Conservation (phyloP, 2,113 vertebrate species). For the Xyrauchen texanus region DNA sequence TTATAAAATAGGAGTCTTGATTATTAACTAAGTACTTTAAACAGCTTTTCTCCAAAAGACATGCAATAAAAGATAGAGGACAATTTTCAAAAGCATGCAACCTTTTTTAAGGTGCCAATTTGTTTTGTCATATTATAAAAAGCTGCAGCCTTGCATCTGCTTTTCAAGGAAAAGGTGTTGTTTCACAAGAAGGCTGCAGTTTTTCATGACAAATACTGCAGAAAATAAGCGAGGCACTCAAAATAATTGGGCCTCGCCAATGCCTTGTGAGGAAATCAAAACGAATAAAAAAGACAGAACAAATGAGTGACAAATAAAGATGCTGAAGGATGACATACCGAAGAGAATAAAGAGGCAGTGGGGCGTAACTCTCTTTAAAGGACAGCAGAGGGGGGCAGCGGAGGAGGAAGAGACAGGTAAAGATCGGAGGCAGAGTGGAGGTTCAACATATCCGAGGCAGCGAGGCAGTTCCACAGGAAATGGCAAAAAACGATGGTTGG, state of each 20-base stretch:
- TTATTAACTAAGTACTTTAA: slow-evolving; percentile 69
- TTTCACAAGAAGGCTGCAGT: slow-evolving; percentile 60
- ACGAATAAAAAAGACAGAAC: slow-evolving; percentile 58
- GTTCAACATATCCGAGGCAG: slow-evolving; percentile 89
- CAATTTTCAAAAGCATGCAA: slow-evolving; percentile 76
- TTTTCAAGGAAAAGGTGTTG: no score
- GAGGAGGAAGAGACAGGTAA: slow-evolving; percentile 93
- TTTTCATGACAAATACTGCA: slow-evolving; percentile 63
- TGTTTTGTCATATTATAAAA: slow-evolving; percentile 53
- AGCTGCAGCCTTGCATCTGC: slow-evolving; percentile 61
- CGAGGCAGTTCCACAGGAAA: slow-evolving; percentile 92
- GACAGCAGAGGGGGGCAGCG: slow-evolving; percentile 99
- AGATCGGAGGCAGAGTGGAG: slow-evolving; percentile 88
- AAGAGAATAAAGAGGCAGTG: slow-evolving; percentile 99
- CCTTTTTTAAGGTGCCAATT: slow-evolving; percentile 58
- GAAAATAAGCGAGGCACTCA: slow-evolving; percentile 67
- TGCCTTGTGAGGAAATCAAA: slow-evolving; percentile 49
- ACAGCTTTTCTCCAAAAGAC: slow-evolving; percentile 67
- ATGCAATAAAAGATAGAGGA: slow-evolving; percentile 80
- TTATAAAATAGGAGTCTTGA: slow-evolving; percentile 68
- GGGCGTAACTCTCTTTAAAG: slow-evolving; percentile 99
- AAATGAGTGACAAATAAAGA: slow-evolving; percentile 87
- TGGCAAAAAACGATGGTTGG: slow-evolving; percentile 90
- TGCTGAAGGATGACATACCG: slow-evolving; percentile 95
- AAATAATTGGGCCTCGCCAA: not conserved